A percentile compares a stretch with the other conserved stretches of the same genome.
These are phyloP conservation scores for Cataglyphis hispanica DNA, from an alignment of 1,140 invertebrate genomes.

Conservation along the genomic window DNA sequence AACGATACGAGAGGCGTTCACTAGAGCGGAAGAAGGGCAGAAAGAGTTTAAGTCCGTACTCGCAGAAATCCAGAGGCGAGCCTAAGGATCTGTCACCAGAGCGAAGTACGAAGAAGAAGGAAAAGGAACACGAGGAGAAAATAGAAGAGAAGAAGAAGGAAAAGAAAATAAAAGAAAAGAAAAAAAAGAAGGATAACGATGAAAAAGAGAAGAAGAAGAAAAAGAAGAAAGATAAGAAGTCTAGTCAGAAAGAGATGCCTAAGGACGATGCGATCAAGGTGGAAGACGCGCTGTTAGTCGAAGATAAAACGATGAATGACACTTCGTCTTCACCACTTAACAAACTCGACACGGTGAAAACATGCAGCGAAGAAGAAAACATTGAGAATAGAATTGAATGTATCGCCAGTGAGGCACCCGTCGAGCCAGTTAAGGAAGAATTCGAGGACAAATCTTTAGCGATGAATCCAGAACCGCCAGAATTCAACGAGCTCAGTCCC, in stretches of 20 bases:
- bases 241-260: constrained; percentile 81
- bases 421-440: constrained; percentile 74
- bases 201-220: constrained; percentile 87
- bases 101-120: constrained; percentile 82
- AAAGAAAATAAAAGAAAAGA: constrained; percentile 87
- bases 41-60: constrained; percentile 80
- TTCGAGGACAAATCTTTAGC: constrained; percentile 83
- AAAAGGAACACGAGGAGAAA: constrained; percentile 84
- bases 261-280: constrained; percentile 81
- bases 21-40: constrained; percentile 80
- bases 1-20: constrained; percentile 82
- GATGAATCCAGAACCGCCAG: constrained; percentile 84
- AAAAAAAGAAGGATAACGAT: constrained; percentile 86
- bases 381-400: constrained; percentile 70
- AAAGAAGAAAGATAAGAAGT: constrained; percentile 85
- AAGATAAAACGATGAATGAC: constrained; percentile 60
- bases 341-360: constrained; percentile 57
- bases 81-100: constrained; percentile 82
- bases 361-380: constrained; percentile 62
- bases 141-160: constrained; percentile 85
- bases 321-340: constrained; percentile 51
- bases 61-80: constrained; percentile 76
- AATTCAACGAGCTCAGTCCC: constrained; percentile 73
- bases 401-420: constrained; percentile 43
- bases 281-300: constrained; percentile 64